Base-by-base conservation (phyloP, 1,140 invertebrate species). In the Dufourea novaeangliae region DNA sequence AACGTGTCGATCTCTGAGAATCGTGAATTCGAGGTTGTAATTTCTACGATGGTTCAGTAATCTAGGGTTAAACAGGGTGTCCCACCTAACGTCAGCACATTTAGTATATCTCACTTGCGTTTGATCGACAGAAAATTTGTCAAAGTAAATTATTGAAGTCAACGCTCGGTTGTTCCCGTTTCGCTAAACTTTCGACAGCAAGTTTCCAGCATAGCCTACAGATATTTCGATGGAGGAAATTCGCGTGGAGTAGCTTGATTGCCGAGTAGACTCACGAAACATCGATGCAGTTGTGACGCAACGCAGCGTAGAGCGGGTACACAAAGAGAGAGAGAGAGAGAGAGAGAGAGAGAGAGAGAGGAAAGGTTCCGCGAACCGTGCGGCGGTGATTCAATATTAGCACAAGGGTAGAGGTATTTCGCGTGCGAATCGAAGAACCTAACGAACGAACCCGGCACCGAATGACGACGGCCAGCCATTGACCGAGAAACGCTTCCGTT, bases 301-400 rank as follows among this genome's bases (percentile, higher is more conserved):
- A 22, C 14, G 12, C 10, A 8, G 37, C 12, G 56, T n/a, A 17
- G 29, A 59, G 29, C 10, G 34, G 56, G n/a, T 5, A 14, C 22
- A 41, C 22, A 27, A 0, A n/a, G n/a, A n/a, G n/a, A n/a, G n/a
- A n/a, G n/a, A n/a, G n/a, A n/a, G n/a, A n/a, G n/a, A n/a, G n/a
- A n/a, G n/a, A n/a, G n/a, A n/a, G n/a, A n/a, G n/a, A n/a, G n/a
- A n/a, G n/a, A n/a, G n/a, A n/a, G n/a, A 34, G 11, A 25, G 32
- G 22, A 14, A 37, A 32, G 14, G 12, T 14, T 17, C 62, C 22
- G 25, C 12, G 66, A 69, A 27, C 32, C 29, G 27, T 54, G 39
- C 14, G 52, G 14, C 37, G 20, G 11, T 2, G 52, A 34, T 70
- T 59, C 68, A 56, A 69, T 69, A 56, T 69, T 69, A 67, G 50